Percentiles rank a stretch among this genome's conserved stretches.
phyloP scores from a whole-genome alignment of 2,113 vertebrate genomes.

The Pterocles orientalis region DNA sequence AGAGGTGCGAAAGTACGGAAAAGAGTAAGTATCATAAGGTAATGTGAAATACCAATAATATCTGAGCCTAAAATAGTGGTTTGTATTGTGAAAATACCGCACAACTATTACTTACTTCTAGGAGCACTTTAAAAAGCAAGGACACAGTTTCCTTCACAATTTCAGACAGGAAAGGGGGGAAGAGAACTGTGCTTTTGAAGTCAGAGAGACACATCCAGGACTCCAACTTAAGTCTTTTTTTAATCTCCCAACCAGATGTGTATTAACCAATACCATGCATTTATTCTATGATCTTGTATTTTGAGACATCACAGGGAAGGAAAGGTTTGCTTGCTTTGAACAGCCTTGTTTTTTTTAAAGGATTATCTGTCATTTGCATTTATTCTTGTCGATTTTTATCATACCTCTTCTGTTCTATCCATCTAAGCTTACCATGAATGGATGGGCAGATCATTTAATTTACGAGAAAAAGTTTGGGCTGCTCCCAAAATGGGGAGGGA shows the following conservation, averaged over 20 bases:
- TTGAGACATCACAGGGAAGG: neutral
- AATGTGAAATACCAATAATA: neutral
- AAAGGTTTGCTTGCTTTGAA: neutral
- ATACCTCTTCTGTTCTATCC: neutral
- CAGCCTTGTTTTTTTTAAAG: neutral
- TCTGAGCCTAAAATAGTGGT: neutral
- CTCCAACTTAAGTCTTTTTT: neutral
- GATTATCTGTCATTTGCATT: neutral
- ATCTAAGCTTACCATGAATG: neutral
- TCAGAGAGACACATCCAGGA: neutral
- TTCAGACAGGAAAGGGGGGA: neutral
- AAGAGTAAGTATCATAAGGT: neutral
- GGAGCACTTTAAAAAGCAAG: neutral
- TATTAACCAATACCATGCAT: neutral
- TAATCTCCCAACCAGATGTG: neutral
- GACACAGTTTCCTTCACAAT: neutral
- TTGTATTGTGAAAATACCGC: neutral
- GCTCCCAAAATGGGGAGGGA: neutral
- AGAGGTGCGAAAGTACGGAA: neutral
- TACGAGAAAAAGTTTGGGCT: neutral
- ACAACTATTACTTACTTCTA: neutral
- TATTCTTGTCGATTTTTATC: neutral
- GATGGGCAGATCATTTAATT: neutral
- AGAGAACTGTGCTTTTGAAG: neutral
- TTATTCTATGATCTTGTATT: neutral